Conservation (phyloP, 2,888 invertebrate species). For the Uropetala carovei region DNA sequence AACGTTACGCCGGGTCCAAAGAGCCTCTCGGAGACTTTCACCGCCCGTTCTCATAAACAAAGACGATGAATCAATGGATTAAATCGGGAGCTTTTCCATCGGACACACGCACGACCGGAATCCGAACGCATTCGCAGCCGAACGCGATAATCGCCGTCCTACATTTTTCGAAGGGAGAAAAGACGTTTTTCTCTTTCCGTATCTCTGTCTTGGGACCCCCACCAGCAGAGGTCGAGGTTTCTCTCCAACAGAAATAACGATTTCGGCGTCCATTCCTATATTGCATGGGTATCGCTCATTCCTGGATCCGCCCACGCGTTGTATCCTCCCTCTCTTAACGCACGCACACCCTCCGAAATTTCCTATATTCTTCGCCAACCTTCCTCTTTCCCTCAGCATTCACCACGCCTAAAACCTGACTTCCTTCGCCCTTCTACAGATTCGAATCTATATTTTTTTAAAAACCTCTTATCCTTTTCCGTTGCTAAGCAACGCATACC, state of each 20-base stretch:
- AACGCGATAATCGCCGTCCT: constrained; percentile 4
- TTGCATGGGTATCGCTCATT: not conserved
- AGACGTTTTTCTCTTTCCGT: not conserved
- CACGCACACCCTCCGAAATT: not conserved
- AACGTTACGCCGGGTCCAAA: not conserved
- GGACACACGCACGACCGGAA: not conserved
- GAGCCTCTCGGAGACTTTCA: not conserved
- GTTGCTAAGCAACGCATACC: no score
- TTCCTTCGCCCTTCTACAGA: no score
- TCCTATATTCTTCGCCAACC: no score
- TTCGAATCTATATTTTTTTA: no score
- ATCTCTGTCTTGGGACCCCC: not conserved
- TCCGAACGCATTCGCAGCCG: not conserved
- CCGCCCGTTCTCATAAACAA: not conserved
- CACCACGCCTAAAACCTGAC: no score
- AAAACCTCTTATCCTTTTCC: no score
- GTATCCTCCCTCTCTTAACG: not conserved
- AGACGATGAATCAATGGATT: not conserved
- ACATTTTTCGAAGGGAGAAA: constrained; percentile 6
- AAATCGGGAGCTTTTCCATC: not conserved
- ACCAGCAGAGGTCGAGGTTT: not conserved
- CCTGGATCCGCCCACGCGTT: not conserved
- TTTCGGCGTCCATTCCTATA: not conserved
- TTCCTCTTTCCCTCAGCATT: no score
- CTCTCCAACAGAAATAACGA: not conserved